Evolutionary conservation across 2,113 vertebrate genomes (phyloP).

Genomic region (Antennarius striatus): DNA sequence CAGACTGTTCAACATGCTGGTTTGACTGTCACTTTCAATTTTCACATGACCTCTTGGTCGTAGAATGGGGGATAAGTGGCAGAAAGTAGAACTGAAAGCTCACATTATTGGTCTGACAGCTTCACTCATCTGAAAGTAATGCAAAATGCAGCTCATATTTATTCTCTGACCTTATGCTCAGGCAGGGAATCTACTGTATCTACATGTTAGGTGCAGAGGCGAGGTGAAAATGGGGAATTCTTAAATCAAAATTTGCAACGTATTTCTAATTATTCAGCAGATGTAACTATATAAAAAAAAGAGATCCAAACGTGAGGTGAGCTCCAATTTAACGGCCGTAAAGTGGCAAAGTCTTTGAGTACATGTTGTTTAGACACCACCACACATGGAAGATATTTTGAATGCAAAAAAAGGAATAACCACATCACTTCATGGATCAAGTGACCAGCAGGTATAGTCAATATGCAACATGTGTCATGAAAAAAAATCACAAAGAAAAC

Average conservation of each 20-base stretch:
- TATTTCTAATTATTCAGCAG: slow-evolving; percentile 24
- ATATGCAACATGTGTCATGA: slow-evolving; percentile 32
- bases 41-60: slow-evolving; percentile 93
- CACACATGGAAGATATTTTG: slow-evolving; percentile 15
- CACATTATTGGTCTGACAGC: slow-evolving; percentile 98
- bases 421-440: slow-evolving; percentile 16
- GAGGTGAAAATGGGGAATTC: slow-evolving; percentile 33
- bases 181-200: slow-evolving; percentile 83
- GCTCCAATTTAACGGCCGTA: too few relatives aligned
- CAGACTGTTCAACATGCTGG: slow-evolving; percentile 92
- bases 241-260: slow-evolving; percentile 9
- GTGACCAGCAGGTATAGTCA: slow-evolving; percentile 29
- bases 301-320: too few relatives aligned
- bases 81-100: slow-evolving; percentile 95
- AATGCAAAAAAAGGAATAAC: slow-evolving; percentile 22
- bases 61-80: slow-evolving; percentile 93
- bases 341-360: too few relatives aligned
- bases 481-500: background rate
- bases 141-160: slow-evolving; percentile 99
- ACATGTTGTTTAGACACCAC: slow-evolving; percentile 15
- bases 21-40: slow-evolving; percentile 98
- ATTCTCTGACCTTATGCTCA: slow-evolving; percentile 90
- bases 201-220: slow-evolving; percentile 81
- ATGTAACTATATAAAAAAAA: background rate
- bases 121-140: slow-evolving; percentile 99